A percentile compares a stretch with the other conserved stretches of the same genome.
These are phyloP conservation scores for Lasioglossum baleicum DNA, from an alignment of 1,140 invertebrate genomes.

Conservation along the genomic window DNA sequence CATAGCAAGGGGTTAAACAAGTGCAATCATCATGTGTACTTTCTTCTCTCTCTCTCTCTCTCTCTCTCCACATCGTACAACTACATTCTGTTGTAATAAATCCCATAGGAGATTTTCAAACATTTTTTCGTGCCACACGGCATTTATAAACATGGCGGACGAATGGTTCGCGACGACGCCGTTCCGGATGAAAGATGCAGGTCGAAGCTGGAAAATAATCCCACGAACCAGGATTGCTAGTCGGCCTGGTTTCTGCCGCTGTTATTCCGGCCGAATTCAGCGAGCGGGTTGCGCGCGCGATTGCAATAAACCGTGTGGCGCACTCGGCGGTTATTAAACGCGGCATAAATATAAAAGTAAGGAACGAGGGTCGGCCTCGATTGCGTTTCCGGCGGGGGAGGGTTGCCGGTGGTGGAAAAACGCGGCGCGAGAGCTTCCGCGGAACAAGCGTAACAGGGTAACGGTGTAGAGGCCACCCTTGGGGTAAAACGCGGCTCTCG, in stretches of 20 bases:
- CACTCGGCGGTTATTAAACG: slow-evolving; percentile 19
- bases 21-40: no score
- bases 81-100: no score
- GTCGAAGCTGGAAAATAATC: neutral
- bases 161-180: no score
- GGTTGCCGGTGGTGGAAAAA: neutral
- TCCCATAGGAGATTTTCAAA: no score
- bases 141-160: no score
- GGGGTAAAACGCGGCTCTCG: neutral
- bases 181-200: no score
- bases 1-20: no score
- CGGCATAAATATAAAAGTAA: slow-evolving; percentile 36
- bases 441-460: neutral
- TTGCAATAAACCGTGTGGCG: slow-evolving; percentile 24
- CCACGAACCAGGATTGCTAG: neutral
- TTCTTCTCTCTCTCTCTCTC: no score
- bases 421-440: neutral
- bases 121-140: no score
- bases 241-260: neutral
- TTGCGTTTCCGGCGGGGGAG: slow-evolving; percentile 4
- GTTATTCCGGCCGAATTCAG: neutral
- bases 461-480: neutral
- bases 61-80: no score
- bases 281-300: neutral
- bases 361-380: neutral